Percentiles rank a stretch among this genome's conserved stretches.
Evolutionary conservation across 2,888 invertebrate genomes (phyloP).

Genomic region (Chrysotoxum bicinctum): DNA sequence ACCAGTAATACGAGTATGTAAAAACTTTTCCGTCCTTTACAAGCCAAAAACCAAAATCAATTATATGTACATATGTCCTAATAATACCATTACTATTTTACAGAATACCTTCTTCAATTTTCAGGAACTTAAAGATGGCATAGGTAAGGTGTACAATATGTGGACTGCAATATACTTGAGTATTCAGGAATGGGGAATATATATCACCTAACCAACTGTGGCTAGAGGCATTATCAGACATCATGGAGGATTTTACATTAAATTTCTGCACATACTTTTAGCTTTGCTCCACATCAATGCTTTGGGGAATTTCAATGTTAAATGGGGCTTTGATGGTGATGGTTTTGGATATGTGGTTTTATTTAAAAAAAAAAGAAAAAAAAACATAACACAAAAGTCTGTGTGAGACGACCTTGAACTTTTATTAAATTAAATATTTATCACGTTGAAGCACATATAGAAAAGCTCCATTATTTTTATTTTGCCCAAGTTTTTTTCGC

Average conservation of each 20-base stretch:
- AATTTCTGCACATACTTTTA: not conserved
- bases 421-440: conserved; percentile 27
- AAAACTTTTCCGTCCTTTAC: no score
- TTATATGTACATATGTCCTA: conserved; percentile 38
- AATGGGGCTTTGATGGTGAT: conserved; percentile 37
- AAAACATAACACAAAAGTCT: not conserved
- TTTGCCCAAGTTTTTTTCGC: no score
- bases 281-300: not conserved
- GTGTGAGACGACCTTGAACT: conserved; percentile 43
- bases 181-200: not conserved
- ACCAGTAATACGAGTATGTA: no score
- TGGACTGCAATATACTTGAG: not conserved
- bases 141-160: not conserved
- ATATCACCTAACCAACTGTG: conserved; percentile 2
- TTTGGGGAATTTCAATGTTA: conserved; percentile 49
- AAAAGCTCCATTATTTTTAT: not conserved
- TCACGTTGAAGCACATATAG: not conserved
- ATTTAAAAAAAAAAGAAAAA: not conserved
- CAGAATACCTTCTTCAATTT: no score
- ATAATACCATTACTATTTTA: not conserved
- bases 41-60: conserved; percentile 32
- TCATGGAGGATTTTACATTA: conserved; percentile 21
- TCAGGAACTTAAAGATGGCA: not conserved
- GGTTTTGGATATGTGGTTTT: conserved; percentile 20
- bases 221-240: not conserved